Base-by-base conservation (phyloP, 2,888 invertebrate genomes). In the Dasypolia templi region DNA sequence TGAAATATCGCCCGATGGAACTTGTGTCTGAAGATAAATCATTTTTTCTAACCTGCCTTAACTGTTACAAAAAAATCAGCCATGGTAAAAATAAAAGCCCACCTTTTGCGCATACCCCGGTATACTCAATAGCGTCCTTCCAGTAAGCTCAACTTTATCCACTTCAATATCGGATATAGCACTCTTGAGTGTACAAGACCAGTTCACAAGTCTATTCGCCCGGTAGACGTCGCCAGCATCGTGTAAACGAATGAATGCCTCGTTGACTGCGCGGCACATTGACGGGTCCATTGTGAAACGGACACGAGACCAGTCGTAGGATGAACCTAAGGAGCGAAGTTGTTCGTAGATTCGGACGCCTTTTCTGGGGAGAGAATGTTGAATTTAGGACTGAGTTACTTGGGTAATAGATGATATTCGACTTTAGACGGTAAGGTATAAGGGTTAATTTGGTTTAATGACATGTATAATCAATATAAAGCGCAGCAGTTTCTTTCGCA, bases 101-200 rank as follows among this genome's bases (percentile, higher is more conserved):
- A 96, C 96, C 95, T 98, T 98, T 53, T 98, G 97, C n/a, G 97
- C 96, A 92, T 99, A 99, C 0, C 99, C 99, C 0, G 99, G 99
- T 83, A 99, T 99, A 39, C 97, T 91, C 63, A 99, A 92, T 86
- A 98, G 92, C 0, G 99, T 99, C 66, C 98, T 96, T 0, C 99
- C 99, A 5, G 97, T 92, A 55, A 99, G 94, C 91, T 99, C 99
- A 56, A 98, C 93, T 95, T 99, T 99, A 92, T 99, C 99, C 4
- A 99, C 99, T 95, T 99, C 99, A 84, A 99, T 99, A 92, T 99
- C 99, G 0, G 99, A 99, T 86, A 99, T 99, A 14, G 99, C 99
- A 66, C 99, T 99, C 91, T 99, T 98, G 22, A 99, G 95, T 0
- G 98, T 97, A 91, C 99, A 99, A 0, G 99, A 99, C 99, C 99